Evolutionary conservation across 2,797 vertebrate species (phyloP), one percentile per base, ranked within the genome.

Genomic region (Xiphorhynchus erythropygius): DNA sequence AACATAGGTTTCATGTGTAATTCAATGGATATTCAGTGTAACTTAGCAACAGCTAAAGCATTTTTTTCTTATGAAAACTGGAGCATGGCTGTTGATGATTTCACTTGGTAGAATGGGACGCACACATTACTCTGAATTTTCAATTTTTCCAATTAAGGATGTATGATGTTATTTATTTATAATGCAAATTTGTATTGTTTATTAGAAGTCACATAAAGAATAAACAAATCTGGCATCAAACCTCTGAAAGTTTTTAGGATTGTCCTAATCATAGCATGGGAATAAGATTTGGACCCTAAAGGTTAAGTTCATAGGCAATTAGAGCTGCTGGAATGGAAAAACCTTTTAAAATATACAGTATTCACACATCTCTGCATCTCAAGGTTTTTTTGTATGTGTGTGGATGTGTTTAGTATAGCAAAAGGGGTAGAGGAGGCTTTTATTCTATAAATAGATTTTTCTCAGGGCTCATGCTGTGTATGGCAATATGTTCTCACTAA

Each of bases 41-140:
- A 92, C 97, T 97, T 97, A 98, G 97, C 97, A 98, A 98, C 95
- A 10, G 89, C 74, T 92, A 87, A 90, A 94, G 63, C 16, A 71
- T 83, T 93, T 95, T 82, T 87, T 96, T 91, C 93, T 90, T 96
- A 71, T 93, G 90, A 74, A 97, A 96, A 94, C 42, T 92, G 62
- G 81, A 94, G 30, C 65, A 57, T 86, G 23, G 35, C 27, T 92
- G 89, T 94, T 95, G 85, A 85, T 90, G 47, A 94, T 97, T 98
- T 97, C 74, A 50, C 59, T 57, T 87, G 46, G 78, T 88, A 87
- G 86, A 94, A 88, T 93, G 47, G 37, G 53, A 97, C 57, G 65
- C 60, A 96, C 90, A 96, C 83, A 92, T 95, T 97, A 76, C 64
- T 90, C 59, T 92, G 94, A 96, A 95, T 97, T 97, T 97, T 91